phyloP scores from a whole-genome alignment of 2,888 invertebrate species.

The Ellobium chinense region DNA sequence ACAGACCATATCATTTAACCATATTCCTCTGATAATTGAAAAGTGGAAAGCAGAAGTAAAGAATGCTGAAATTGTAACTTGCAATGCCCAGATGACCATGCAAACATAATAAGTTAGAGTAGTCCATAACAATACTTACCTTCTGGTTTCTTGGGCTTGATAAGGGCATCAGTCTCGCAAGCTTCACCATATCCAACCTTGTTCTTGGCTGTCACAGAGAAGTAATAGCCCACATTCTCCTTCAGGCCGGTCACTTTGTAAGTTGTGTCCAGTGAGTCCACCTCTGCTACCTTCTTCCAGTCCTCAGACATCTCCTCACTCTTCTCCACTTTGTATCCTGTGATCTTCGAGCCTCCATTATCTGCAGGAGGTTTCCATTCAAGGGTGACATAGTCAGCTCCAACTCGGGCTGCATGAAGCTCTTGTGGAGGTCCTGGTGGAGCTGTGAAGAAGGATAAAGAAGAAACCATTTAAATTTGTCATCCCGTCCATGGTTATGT shows the following conservation, averaged over 20 bases:
- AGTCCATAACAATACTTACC: conserved; percentile 46
- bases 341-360: conserved; percentile 65
- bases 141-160: conserved; percentile 55
- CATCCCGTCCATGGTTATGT: too few relatives aligned
- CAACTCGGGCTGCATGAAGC: conserved; percentile 55
- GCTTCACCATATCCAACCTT: conserved; percentile 56
- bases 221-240: conserved; percentile 65
- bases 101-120: too few relatives aligned
- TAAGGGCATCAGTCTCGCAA: conserved; percentile 52
- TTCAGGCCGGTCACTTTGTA: conserved; percentile 57
- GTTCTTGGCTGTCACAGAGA: conserved; percentile 74
- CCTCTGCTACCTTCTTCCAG: conserved; percentile 56
- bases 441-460: conserved; percentile 35
- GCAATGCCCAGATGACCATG: too few relatives aligned
- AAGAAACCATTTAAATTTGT: too few relatives aligned
- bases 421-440: conserved; percentile 75
- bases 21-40: too few relatives aligned
- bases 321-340: conserved; percentile 60
- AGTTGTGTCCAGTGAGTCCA: conserved; percentile 51
- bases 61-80: too few relatives aligned
- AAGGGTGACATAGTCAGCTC: conserved; percentile 57
- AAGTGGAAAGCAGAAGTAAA: too few relatives aligned
- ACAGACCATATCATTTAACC: too few relatives aligned
- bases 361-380: conserved; percentile 62
- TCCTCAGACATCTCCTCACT: conserved; percentile 53